phyloP scores from a whole-genome alignment of 2,113 vertebrate genomes.

The Haliaeetus leucogaster region DNA sequence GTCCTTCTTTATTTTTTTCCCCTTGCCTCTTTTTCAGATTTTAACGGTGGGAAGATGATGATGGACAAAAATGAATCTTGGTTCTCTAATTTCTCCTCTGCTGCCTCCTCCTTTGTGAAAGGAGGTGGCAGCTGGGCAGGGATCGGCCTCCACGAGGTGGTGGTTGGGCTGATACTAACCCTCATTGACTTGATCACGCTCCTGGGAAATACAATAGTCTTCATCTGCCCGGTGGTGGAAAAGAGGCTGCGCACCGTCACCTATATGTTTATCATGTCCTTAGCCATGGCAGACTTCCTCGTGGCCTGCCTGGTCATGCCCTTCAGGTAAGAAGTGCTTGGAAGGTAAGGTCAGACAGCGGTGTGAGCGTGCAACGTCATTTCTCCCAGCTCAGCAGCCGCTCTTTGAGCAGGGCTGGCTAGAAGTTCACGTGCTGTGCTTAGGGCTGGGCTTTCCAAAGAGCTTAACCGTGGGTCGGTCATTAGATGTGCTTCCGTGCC shows the following conservation, averaged over 20 bases:
- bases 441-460: not conserved
- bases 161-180: constrained; percentile 49
- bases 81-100: constrained; percentile 48
- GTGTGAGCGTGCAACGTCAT: rapidly evolving
- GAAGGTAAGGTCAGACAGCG: not conserved
- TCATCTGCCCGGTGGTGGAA: constrained; percentile 69
- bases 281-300: constrained; percentile 70
- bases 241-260: constrained; percentile 69
- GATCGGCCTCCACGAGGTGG: constrained; percentile 40
- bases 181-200: constrained; percentile 69
- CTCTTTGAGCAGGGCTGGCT: not conserved
- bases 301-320: constrained; percentile 76
- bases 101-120: constrained; percentile 11
- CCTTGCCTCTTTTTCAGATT: not conserved
- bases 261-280: constrained; percentile 76
- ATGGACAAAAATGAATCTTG: constrained; percentile 36
- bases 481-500: not conserved
- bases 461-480: rapidly evolving
- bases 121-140: not conserved
- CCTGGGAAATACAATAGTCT: constrained; percentile 66
- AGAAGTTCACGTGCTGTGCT: not conserved
- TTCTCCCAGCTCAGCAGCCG: rapidly evolving
- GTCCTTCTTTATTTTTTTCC: not conserved
- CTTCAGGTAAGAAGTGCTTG: constrained; percentile 64
- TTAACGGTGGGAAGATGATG: constrained; percentile 30